A percentile compares a stretch with the other conserved stretches of the same genome.
Evolutionary conservation across 2,113 vertebrate genomes (phyloP).

Genomic region (Phyllostomus hastatus): DNA sequence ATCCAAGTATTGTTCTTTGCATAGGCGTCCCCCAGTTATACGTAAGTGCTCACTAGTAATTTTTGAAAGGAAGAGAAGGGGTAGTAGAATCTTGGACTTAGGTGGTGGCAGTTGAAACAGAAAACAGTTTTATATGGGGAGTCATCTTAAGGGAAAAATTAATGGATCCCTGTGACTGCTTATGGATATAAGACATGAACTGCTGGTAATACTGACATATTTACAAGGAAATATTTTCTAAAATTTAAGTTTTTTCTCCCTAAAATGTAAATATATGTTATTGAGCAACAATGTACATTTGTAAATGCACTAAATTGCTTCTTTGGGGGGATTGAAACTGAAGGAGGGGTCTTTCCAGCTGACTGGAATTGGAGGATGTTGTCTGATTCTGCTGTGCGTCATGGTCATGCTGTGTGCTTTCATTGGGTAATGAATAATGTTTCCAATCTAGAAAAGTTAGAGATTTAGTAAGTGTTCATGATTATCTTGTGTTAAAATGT

Average conservation of each 20-base stretch:
- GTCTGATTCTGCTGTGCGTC: neutral
- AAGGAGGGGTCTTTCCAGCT: neutral
- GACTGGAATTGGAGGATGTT: neutral
- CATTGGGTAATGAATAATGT: neutral
- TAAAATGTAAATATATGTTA: constrained; percentile 12
- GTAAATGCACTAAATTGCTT: neutral
- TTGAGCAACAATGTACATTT: neutral
- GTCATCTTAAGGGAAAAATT: constrained; percentile 18
- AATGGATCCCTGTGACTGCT: neutral
- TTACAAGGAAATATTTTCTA: constrained; percentile 37
- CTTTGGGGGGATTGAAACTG: neutral
- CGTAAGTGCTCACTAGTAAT: neutral
- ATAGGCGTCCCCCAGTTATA: neutral
- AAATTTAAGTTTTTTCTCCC: neutral
- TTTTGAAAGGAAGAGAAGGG: neutral
- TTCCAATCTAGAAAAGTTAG: constrained; percentile 36
- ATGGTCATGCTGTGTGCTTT: neutral
- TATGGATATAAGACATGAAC: neutral
- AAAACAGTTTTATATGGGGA: neutral
- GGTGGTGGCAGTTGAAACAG: neutral
- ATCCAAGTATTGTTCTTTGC: neutral
- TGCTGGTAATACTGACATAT: neutral
- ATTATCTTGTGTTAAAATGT: neutral
- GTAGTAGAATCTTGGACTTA: neutral
- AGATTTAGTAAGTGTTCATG: constrained; percentile 1